Base-by-base conservation (phyloP, 1,140 invertebrate species). In the Sminthurinus signatus region DNA sequence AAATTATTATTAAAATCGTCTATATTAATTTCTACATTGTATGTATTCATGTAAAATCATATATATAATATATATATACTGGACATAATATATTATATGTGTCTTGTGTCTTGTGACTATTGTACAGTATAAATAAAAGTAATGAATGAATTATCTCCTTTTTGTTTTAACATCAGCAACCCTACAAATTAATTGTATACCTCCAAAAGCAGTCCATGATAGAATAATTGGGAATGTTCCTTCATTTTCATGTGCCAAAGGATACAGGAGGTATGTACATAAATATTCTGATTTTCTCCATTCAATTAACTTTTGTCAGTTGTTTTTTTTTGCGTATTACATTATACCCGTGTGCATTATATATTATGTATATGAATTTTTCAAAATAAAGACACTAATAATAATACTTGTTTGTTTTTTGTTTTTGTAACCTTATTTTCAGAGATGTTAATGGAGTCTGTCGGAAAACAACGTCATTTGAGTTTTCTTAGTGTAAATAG, bases 161-260 rank as follows among this genome's bases (percentile, higher is more conserved):
- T 48, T 23, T 8, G 46, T 39, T 10, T 17, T 48, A 21, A 19
- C 10, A 10, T 5, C 5, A 10, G 21, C 10, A 10, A 48, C 46
- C 21, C 5, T 19, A 14, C 12, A 12, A 23, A 12, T 54, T 10
- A 32, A 32, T 14, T 48, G 46, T 48, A 23, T 21, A 23, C 8
- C 46, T 8, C 23, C 17, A 5, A 19, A 48, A 23, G 46, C 5
- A 5, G 21, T 43, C 8, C 3, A 55, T 29, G 21, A 10, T 2
- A 59, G 46, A 48, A 51, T 52, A 8, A 59, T 65, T 36, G 50
- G 57, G 36, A 65, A 65, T 31, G 58, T 65, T 8, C 58, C 58
- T 5, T 28, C 50, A 21, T 61, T 65, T 14, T n/a, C 25, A 3
- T 65, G 64, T 23, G 50, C 44, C 14, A 28, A 42, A 8, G 64